A percentile compares a stretch with the other conserved stretches of the same genome.
Evolutionary conservation across 2,113 vertebrate species (phyloP).

Genomic region (Callospermophilus lateralis): DNA sequence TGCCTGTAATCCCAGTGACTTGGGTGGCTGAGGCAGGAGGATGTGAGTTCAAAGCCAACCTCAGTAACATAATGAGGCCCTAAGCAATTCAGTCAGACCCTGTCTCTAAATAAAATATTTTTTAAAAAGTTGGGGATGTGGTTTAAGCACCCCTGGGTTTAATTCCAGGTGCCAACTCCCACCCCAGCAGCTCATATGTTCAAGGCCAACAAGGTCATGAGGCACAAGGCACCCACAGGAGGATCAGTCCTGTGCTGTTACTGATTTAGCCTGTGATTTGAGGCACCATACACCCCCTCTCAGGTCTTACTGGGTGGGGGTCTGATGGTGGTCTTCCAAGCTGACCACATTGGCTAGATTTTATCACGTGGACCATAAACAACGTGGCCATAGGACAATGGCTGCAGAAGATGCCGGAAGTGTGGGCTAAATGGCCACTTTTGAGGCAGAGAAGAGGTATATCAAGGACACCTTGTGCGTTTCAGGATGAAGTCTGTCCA

Average conservation of each 20-base stretch:
- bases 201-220: too few relatives aligned
- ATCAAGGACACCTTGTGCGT: neutral
- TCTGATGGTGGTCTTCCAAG: neutral
- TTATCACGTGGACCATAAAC: neutral
- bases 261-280: neutral
- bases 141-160: too few relatives aligned
- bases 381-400: neutral
- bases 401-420: neutral
- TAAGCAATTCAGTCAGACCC: fast-evolving
- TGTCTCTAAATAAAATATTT: too few relatives aligned
- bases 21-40: too few relatives aligned
- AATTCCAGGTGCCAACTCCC: too few relatives aligned
- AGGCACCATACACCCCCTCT: neutral
- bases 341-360: neutral
- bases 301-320: neutral
- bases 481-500: neutral
- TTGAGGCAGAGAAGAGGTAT: neutral
- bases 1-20: too few relatives aligned
- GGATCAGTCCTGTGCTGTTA: neutral
- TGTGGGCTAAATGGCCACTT: neutral
- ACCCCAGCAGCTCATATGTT: neutral
- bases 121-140: too few relatives aligned
- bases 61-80: too few relatives aligned
- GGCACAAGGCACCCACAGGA: too few relatives aligned
- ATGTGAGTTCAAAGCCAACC: too few relatives aligned